A percentile compares a stretch with the other conserved stretches of the same genome.
Conservation (phyloP, 2,113 vertebrate genomes). For the Vidua chalybeata region DNA sequence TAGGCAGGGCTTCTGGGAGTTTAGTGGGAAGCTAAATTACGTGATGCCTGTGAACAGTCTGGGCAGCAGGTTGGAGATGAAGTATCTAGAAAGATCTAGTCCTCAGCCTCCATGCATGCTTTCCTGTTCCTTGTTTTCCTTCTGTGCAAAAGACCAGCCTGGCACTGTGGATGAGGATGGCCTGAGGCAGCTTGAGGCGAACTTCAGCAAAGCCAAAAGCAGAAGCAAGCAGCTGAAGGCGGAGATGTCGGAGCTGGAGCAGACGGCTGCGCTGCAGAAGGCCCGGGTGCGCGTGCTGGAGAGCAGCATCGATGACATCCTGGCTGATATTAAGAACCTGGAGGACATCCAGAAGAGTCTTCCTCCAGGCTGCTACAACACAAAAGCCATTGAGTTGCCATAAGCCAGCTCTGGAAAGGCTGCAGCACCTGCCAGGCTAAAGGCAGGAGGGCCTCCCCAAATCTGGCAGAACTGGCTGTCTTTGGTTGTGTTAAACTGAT, state of each 20-base stretch:
- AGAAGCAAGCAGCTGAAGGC: slow-evolving; percentile 70
- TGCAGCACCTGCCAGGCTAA: not conserved
- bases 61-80: not conserved
- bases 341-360: slow-evolving; percentile 80
- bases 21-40: not conserved
- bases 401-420: slow-evolving; percentile 53
- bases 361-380: slow-evolving; percentile 86
- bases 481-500: not conserved
- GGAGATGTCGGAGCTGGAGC: slow-evolving; percentile 74
- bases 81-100: not conserved
- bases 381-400: slow-evolving; percentile 80
- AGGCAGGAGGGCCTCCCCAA: not conserved
- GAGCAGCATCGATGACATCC: slow-evolving; percentile 78
- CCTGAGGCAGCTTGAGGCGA: slow-evolving; percentile 67
- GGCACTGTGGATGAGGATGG: slow-evolving; percentile 70
- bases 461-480: not conserved
- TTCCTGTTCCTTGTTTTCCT: not conserved
- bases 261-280: slow-evolving; percentile 69
- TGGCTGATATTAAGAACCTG: slow-evolving; percentile 87
- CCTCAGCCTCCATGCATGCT: not conserved
- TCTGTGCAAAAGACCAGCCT: slow-evolving; percentile 71
- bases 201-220: slow-evolving; percentile 64
- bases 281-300: slow-evolving; percentile 67
- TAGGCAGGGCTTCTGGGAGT: not conserved
- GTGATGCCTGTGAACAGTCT: not conserved